A percentile compares a stretch with the other conserved stretches of the same genome.
These are phyloP conservation scores for Channa maculata DNA, from an alignment of 2,113 vertebrate species.

Conservation along the genomic window DNA sequence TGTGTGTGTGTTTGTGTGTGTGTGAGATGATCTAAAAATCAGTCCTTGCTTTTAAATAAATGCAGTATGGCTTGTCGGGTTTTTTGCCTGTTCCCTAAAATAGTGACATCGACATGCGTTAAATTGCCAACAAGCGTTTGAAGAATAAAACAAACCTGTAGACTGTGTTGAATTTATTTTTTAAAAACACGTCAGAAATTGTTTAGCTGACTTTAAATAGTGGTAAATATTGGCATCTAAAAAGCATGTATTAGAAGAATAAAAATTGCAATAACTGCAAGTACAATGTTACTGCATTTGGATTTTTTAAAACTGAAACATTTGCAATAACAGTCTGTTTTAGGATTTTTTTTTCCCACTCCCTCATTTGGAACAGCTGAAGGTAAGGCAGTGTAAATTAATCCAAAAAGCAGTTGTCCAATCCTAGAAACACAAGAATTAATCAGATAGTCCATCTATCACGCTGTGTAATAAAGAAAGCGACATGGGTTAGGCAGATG, in stretches of 20 bases:
- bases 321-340: constrained; percentile 21
- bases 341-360: constrained; percentile 20
- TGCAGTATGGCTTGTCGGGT: neutral
- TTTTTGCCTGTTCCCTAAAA: neutral
- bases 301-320: neutral
- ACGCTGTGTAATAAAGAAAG: constrained; percentile 96
- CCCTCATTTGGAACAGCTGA: constrained; percentile 72
- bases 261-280: constrained; percentile 11
- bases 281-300: neutral
- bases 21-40: constrained; percentile 32
- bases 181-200: neutral
- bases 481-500: constrained; percentile 98
- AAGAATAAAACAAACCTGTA: neutral
- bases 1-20: constrained; percentile 20
- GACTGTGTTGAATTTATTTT: neutral
- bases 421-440: constrained; percentile 99
- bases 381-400: constrained; percentile 88
- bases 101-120: constrained; percentile 2
- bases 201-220: neutral
- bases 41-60: constrained; percentile 5
- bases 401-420: constrained; percentile 95
- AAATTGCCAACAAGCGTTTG: neutral
- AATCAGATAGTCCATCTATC: constrained; percentile 98
- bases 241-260: neutral
- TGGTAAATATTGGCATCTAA: neutral